Base-by-base conservation (phyloP, 2,113 vertebrate species). In the Pygathrix nemaeus region DNA sequence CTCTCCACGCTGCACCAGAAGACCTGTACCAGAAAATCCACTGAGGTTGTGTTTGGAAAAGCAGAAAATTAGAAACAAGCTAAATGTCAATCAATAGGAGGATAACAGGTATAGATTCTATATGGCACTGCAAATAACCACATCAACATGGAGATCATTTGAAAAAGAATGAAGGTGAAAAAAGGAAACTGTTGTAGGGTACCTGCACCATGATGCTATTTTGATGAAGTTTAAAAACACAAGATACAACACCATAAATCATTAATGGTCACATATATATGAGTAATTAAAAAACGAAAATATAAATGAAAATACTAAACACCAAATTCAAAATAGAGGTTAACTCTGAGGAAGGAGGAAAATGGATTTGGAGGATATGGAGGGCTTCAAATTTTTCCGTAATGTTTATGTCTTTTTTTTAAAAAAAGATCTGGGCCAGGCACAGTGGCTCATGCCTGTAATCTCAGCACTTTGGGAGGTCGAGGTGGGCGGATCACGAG, bases 241-340 rank as follows among this genome's bases (percentile, higher is more conserved):
- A 18, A 94, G 32, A 76, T 82, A 68, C 14, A 55, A n/a, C 27
- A 38, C 10, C 76, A 38, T 43, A 48, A 50, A 50, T 66, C 75
- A 8, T 59, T 82, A 94, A 61, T 45, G 52, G 73, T 35, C 43
- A 95, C 25, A 59, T 1, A n/a, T 1, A 55, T 6, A 40, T 8
- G 16, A 27, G 7, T 79, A 45, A 84, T 38, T 38, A 57, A 93
- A 95, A 66, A 11, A 61, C 2, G 66, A 50, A 86, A 87, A 66
- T n/a, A 88, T n/a, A 12, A 88, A 70, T 11, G 1, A 5, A 88
- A 92, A 70, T 84, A 30, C 45, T 55, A 59, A 64, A 78, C 20
- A 78, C 10, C 72, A 96, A 94, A 88, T 83, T 88, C 27, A 88
- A 94, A 92, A 70, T 21, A 79, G 13, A 95, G 32, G 59, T 50